Conservation (phyloP, 2,888 invertebrate species). For the Leptopilina drosophilae region DNA sequence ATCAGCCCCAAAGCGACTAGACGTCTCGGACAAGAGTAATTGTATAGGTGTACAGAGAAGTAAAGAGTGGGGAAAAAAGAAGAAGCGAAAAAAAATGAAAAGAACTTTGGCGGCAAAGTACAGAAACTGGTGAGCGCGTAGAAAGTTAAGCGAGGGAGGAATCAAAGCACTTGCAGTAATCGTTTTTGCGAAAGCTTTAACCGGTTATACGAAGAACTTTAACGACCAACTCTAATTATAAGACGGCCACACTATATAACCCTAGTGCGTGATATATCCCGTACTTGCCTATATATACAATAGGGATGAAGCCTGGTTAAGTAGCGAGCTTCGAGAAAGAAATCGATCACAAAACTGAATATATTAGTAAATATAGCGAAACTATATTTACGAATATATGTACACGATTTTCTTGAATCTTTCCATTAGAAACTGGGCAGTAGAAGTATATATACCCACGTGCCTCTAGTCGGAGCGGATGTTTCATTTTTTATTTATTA, state of each 20-base stretch:
- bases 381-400: neutral
- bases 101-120: constrained; percentile 27
- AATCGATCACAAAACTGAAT: constrained; percentile 19
- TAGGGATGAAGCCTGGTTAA: neutral
- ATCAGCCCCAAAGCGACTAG: constrained; percentile 24
- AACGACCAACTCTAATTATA: constrained; percentile 39
- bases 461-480: neutral
- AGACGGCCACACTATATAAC: constrained; percentile 24
- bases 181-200: constrained; percentile 39
- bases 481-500: constrained; percentile 38
- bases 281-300: no score
- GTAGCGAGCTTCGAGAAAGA: constrained; percentile 11
- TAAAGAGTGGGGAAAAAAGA: constrained; percentile 10
- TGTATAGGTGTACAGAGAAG: constrained; percentile 5
- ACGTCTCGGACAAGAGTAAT: constrained; percentile 32
- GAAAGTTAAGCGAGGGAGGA: constrained; percentile 45
- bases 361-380: neutral
- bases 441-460: constrained; percentile 3
- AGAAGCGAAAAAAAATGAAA: constrained; percentile 43
- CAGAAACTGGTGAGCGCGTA: constrained; percentile 42
- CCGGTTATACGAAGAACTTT: constrained; percentile 37
- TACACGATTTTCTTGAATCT: constrained; percentile 24
- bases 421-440: neutral
- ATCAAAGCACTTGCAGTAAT: constrained; percentile 42
- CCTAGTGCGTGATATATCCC: constrained; percentile 30